phyloP scores from a whole-genome alignment of 2,797 vertebrate species.

The Buphagus erythrorhynchus region DNA sequence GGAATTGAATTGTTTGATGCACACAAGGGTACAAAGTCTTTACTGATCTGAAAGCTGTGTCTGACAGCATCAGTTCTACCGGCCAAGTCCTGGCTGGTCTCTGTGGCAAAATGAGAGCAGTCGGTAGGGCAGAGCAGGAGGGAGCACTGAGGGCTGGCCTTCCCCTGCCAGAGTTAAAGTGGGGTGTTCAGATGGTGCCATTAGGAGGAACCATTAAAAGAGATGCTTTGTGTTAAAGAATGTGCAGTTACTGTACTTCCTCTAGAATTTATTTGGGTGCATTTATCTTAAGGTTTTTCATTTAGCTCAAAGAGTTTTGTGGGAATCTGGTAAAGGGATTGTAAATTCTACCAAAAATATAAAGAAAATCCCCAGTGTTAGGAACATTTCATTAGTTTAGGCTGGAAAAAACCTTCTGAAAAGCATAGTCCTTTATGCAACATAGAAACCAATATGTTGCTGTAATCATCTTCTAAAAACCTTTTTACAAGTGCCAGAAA shows the following conservation, averaged over 20 bases:
- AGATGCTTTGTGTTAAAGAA: not conserved
- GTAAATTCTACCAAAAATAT: not conserved
- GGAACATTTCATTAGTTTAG: not conserved
- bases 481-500: conserved; percentile 29
- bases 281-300: not conserved
- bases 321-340: not conserved
- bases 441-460: not conserved
- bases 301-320: not conserved
- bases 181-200: not conserved
- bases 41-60: not conserved
- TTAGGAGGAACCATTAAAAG: not conserved
- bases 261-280: not conserved
- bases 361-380: not conserved
- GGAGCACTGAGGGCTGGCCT: not conserved
- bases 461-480: not conserved
- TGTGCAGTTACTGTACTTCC: not conserved
- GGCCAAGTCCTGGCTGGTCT: not conserved
- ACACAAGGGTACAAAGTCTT: not conserved
- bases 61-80: not conserved
- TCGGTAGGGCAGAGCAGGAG: not conserved
- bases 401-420: not conserved
- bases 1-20: not conserved
- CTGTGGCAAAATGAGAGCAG: not conserved
- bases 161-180: not conserved
- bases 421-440: not conserved